Base-by-base conservation (phyloP, 2,888 invertebrate genomes). In the Drosophila subquinaria region DNA sequence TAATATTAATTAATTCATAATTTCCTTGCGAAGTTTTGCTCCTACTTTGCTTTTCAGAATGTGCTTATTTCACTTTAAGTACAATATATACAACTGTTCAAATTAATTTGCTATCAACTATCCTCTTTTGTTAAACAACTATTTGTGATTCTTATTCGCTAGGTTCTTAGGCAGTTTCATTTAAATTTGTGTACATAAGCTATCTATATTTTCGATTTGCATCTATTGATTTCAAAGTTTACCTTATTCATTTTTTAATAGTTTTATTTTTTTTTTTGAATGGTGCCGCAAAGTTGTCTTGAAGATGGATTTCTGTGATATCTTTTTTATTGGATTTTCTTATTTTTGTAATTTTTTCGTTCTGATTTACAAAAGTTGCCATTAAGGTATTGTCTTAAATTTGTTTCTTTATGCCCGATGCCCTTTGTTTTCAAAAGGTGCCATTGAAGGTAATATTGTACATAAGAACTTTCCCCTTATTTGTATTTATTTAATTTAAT, bases 21-120 rank as follows among this genome's bases (percentile, higher is more conserved):
- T 74, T 77, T 51, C 48, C 75, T 88, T 91, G 91, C 91, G 91
- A 91, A 91, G 91, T 91, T 91, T 88, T 91, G 92, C 91, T 91
- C 91, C 91, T 91, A 91, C 91, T 91, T 85, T 81, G 79, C 83
- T 69, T 68, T 79, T 85, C 79, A 75, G 73, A 63, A 79, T 82
- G 76, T 79, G 62, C 73, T 64, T 74, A 60, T 51, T 51, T 59
- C 11, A 11, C 10, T 57, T 65, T 51, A 50, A 64, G 40, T 64
- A 64, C 64, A 64, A 17, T 88, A 83, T 88, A 51, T 83, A 89
- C 85, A 89, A 62, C 62, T 73, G 23, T 87, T 68, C 71, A 76
- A 75, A 79, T 71, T 57, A 60, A 65, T 71, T 53, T 57, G 13
- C 67, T 79, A 81, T 51, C 30, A 30, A 48, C 63, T 81, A 68